Evolutionary conservation across 2,888 invertebrate species (phyloP).

Genomic region (Cerastoderma edule): DNA sequence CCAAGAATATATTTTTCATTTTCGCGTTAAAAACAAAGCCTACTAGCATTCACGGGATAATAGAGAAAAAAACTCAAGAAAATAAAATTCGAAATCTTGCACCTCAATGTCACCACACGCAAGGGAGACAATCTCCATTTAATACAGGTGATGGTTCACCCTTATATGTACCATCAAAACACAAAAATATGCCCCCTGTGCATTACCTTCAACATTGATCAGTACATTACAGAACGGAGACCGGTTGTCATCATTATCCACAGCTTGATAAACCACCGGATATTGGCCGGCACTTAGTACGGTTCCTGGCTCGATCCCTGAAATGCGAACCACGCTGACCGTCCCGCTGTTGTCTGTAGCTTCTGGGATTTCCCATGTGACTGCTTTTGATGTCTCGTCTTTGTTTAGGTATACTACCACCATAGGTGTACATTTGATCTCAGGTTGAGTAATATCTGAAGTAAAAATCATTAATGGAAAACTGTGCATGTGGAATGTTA

Average conservation of each 20-base stretch:
- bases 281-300: constrained; percentile 38
- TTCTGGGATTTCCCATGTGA: constrained; percentile 46
- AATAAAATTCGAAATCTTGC: no score
- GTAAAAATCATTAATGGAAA: no score
- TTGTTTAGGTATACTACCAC: constrained; percentile 29
- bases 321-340: constrained; percentile 28
- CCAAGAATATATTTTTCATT: no score
- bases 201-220: constrained; percentile 54
- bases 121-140: no score
- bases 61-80: no score
- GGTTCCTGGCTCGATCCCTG: constrained; percentile 39
- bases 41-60: no score
- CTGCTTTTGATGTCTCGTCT: constrained; percentile 28
- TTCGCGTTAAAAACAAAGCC: no score
- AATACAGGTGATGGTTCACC: no score
- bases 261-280: constrained; percentile 31
- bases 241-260: constrained; percentile 38
- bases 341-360: constrained; percentile 42
- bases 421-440: constrained; percentile 41
- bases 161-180: no score
- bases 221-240: constrained; percentile 40
- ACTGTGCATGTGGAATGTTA: no score
- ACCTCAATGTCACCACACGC: no score
- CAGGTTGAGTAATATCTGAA: constrained; percentile 52
- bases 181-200: no score